phyloP scores from a whole-genome alignment of 2,797 vertebrate genomes.

The Limnodromus scolopaceus region DNA sequence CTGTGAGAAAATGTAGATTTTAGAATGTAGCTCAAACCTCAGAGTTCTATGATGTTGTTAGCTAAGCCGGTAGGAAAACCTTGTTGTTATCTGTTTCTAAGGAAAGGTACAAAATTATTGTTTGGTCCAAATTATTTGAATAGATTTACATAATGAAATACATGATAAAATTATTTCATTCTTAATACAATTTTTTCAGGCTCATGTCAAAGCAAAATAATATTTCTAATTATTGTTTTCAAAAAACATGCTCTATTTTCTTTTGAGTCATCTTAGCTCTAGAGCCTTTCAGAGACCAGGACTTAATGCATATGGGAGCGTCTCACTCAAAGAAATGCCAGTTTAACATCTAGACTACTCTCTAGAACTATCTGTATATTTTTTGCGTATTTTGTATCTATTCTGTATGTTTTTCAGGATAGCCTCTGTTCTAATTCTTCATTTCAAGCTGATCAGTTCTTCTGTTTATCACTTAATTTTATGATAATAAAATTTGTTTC shows the following conservation, averaged over 20 bases:
- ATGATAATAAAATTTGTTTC: background rate
- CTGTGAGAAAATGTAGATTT: background rate
- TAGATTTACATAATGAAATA: background rate
- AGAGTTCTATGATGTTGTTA: background rate
- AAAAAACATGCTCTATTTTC: accelerated
- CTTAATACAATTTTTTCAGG: background rate
- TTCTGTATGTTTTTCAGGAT: background rate
- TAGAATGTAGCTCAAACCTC: background rate
- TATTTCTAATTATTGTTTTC: background rate
- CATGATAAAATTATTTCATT: background rate
- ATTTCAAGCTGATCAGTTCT: background rate
- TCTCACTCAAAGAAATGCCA: background rate
- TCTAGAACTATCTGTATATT: background rate
- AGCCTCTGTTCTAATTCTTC: background rate
- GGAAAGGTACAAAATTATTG: background rate
- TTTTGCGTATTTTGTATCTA: background rate
- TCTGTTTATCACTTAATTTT: background rate
- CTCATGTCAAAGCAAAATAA: background rate
- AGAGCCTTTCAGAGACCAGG: background rate
- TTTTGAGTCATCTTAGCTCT: background rate
- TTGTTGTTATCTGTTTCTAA: background rate
- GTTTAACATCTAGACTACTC: background rate
- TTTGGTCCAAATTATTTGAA: background rate
- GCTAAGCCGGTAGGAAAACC: background rate
- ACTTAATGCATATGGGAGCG: background rate